Percentiles rank a stretch among this genome's conserved stretches.
Evolutionary conservation across 1,140 invertebrate species (phyloP).

Genomic region (Phocides pigmalion): DNA sequence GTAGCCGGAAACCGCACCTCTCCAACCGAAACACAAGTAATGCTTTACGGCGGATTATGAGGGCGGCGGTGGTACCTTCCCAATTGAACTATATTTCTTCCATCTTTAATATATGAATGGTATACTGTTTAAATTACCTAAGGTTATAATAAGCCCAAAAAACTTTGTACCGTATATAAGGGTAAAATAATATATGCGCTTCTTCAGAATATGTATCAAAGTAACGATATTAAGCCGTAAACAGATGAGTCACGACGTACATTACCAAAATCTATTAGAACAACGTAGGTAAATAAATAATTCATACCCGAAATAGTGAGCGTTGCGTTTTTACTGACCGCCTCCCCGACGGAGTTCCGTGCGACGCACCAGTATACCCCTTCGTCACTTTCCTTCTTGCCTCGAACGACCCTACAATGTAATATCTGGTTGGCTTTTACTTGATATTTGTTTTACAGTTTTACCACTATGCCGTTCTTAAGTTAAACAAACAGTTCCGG

Average conservation of each 20-base stretch:
- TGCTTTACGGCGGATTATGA: no score
- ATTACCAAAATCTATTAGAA: neutral
- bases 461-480: no score
- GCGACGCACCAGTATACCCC: slow-evolving; percentile 98
- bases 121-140: no score
- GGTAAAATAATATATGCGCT: neutral
- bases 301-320: slow-evolving; percentile 96
- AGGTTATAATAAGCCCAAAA: no score
- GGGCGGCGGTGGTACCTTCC: no score
- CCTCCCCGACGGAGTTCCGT: slow-evolving; percentile 92
- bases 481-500: no score
- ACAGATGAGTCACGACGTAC: neutral
- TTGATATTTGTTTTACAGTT: no score
- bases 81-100: no score
- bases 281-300: slow-evolving; percentile 1
- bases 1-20: no score
- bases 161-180: neutral
- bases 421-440: slow-evolving; percentile 14
- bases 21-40: no score
- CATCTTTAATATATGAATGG: no score
- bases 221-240: neutral
- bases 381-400: slow-evolving; percentile 95
- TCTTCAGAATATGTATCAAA: no score
- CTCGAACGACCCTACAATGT: slow-evolving; percentile 88
- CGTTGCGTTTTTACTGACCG: slow-evolving; percentile 95